Evolutionary conservation across 1,140 invertebrate species (phyloP).

Genomic region (Monochamus saltuarius): DNA sequence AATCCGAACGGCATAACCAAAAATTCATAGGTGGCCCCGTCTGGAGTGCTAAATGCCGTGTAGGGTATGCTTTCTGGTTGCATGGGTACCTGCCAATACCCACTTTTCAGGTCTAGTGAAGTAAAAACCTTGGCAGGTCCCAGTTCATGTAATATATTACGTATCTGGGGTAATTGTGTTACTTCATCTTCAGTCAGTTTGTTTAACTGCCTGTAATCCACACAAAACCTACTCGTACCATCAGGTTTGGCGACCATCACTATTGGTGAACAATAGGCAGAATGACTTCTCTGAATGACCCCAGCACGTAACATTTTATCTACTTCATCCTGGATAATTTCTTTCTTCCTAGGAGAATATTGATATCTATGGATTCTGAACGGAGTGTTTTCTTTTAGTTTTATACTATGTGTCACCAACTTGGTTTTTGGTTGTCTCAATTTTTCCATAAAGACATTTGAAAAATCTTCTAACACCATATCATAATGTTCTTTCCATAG

Average conservation of each 20-base stretch:
- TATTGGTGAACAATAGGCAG: conserved; percentile 43
- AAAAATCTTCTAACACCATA: no score
- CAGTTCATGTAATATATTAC: conserved; percentile 14
- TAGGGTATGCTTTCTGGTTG: conserved; percentile 23
- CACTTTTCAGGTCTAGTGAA: conserved; percentile 31
- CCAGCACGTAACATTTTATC: conserved; percentile 23
- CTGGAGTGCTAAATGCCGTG: conserved; percentile 42
- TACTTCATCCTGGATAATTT: conserved; percentile 16
- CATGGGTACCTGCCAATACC: conserved; percentile 42
- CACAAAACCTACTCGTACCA: conserved; percentile 44
- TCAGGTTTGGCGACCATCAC: conserved; percentile 46
- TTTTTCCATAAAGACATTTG: no score
- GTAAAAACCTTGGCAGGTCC: conserved; percentile 26
- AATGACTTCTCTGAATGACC: conserved; percentile 33
- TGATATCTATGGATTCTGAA: not conserved
- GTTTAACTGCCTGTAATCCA: conserved; percentile 51
- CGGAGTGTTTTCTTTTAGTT: not conserved
- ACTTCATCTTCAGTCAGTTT: conserved; percentile 42
- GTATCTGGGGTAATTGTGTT: conserved; percentile 34
- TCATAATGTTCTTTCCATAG: no score
- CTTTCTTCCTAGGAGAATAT: conserved; percentile 2
- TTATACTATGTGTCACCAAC: not conserved
- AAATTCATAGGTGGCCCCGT: conserved; percentile 34
- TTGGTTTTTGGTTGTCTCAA: conserved; percentile 1
- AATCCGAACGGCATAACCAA: conserved; percentile 41